Conservation (phyloP, 2,888 invertebrate species). For the Platypus cylindrus region DNA sequence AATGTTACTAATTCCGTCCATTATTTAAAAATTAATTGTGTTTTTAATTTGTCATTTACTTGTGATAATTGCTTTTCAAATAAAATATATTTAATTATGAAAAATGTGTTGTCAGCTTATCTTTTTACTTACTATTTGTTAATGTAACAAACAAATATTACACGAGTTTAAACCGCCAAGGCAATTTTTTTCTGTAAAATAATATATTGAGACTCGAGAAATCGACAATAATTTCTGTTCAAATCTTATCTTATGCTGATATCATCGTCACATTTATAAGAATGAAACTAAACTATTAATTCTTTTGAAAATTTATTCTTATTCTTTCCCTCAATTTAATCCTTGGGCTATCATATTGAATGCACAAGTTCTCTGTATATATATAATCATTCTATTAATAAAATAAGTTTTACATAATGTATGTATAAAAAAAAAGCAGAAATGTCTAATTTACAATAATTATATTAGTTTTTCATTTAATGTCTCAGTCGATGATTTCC, state of each 20-base stretch:
- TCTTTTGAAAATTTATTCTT: slow-evolving; percentile 34
- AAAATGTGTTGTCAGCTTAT: no score
- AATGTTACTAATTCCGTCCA: slow-evolving; percentile 17
- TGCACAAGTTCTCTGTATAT: slow-evolving; percentile 28
- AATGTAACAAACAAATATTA: no score
- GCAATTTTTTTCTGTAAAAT: no score
- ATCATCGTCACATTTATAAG: no score
- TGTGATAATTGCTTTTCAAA: slow-evolving; percentile 40
- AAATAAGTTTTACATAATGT: slow-evolving; percentile 21
- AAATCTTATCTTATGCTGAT: no score
- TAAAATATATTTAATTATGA: slow-evolving; percentile 34
- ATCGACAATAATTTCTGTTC: no score
- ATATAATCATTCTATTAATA: slow-evolving; percentile 14
- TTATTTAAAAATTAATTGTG: slow-evolving; percentile 31
- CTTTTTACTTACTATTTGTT: no score
- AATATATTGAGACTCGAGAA: no score
- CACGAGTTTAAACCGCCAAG: no score
- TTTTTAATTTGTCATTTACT: slow-evolving; percentile 37
- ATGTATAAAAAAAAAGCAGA: slow-evolving; percentile 26
- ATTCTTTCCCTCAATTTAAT: slow-evolving; percentile 37
- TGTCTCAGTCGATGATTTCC: slow-evolving; percentile 5
- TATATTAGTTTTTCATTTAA: no score
- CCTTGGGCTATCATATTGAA: slow-evolving; percentile 37
- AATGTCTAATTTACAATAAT: slow-evolving; percentile 23
- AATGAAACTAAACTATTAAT: no score